Evolutionary conservation across 2,888 invertebrate species (phyloP).

Genomic region (Brachynemurus nebulosus): DNA sequence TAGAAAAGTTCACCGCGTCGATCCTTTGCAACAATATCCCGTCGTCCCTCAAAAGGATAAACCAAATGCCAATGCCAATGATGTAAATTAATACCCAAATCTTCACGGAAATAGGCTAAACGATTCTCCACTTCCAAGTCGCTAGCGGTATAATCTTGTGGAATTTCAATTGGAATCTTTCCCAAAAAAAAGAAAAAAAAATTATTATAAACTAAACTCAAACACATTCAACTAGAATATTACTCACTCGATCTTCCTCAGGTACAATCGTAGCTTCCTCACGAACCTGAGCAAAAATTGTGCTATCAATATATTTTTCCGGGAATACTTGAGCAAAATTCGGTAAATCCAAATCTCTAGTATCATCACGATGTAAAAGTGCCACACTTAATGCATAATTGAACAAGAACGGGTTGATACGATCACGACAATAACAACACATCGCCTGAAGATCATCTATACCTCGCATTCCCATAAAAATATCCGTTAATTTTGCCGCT

Average conservation of each 20-base stretch:
- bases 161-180: slow-evolving; percentile 55
- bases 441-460: slow-evolving; percentile 57
- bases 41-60: slow-evolving; percentile 57
- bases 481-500: slow-evolving; percentile 53
- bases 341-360: slow-evolving; percentile 53
- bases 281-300: slow-evolving; percentile 51
- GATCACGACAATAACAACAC: slow-evolving; percentile 54
- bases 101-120: slow-evolving; percentile 73
- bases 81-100: slow-evolving; percentile 72
- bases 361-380: slow-evolving; percentile 57
- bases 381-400: slow-evolving; percentile 67
- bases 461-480: slow-evolving; percentile 54
- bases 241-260: slow-evolving; percentile 44
- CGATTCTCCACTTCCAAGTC: slow-evolving; percentile 64
- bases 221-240: not conserved
- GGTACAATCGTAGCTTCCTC: slow-evolving; percentile 52
- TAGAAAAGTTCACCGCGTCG: slow-evolving; percentile 67
- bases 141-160: slow-evolving; percentile 60
- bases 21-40: slow-evolving; percentile 53
- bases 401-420: slow-evolving; percentile 67
- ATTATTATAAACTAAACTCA: not conserved
- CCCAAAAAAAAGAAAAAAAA: slow-evolving; percentile 28
- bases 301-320: slow-evolving; percentile 65
- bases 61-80: slow-evolving; percentile 91
- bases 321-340: slow-evolving; percentile 68